phyloP scores from a whole-genome alignment of 2,797 vertebrate genomes.

The Geotria australis region DNA sequence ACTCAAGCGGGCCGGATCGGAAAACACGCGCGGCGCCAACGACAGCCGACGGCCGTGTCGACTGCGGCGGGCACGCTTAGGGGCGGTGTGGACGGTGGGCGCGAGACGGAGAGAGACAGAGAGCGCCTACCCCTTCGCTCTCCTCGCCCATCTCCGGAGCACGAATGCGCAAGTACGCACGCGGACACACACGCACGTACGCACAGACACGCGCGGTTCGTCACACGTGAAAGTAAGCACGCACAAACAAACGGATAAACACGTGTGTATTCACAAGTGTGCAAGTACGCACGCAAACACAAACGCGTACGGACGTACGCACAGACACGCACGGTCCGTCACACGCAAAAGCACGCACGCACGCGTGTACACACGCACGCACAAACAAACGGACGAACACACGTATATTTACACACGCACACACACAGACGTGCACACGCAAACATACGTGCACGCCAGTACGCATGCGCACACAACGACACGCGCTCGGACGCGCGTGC shows the following conservation, averaged over 20 bases:
- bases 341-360: background rate
- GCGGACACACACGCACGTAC: background rate
- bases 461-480: no score
- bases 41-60: background rate
- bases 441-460: no score
- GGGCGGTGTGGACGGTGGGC: constrained; percentile 6
- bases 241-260: background rate
- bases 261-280: no score
- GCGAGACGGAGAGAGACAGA: constrained; percentile 4
- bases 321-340: background rate
- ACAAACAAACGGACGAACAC: no score
- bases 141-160: constrained; percentile 15
- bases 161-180: background rate
- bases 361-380: no score
- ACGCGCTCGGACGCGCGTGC: no score
- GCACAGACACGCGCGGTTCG: background rate
- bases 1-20: background rate
- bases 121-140: constrained; percentile 10
- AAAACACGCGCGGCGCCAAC: background rate
- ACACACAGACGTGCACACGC: no score
- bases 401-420: no score
- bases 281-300: no score
- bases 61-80: constrained; percentile 3
- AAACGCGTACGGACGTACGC: no score
- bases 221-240: background rate